Evolutionary conservation across 2,797 vertebrate genomes (phyloP), one percentile per base, ranked within the genome.

Genomic region (Myotis daubentonii): DNA sequence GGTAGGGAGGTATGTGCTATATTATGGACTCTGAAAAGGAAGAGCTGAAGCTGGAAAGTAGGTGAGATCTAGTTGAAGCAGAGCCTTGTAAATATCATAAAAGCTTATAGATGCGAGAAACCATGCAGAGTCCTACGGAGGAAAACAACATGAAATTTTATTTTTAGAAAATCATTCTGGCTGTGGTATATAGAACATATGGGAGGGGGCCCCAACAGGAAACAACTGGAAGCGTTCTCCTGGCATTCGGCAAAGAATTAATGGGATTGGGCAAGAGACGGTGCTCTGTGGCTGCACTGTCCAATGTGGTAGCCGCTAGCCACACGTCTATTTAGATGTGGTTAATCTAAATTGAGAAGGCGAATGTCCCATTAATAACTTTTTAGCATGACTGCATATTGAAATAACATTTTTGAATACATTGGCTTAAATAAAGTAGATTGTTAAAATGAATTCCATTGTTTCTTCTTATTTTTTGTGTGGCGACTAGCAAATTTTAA

Each of bases 61-160:
- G 75, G 36, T 53, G 68, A 80, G n/a, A 16, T 60, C 38, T 6
- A 91, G 36, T 53, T 88, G 79, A 62, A 57, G 30, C 16, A 87
- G 33, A 66, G 11, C 17, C 55, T 88, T 86, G n/a, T 49, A 82
- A 86, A 79, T 94, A 83, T 30, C 36, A 17, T n/a, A 85, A 78
- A 71, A 33, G 6, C 49, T 60, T 30, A 51, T 5, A 70, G 62
- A 78, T 82, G 33, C 33, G 30, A 86, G 65, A 91, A 94, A 75
- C 33, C 65, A 89, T 19, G 6, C 9, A 47, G 30, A 75, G 12
- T 87, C 91, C 53, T 72, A 33, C 22, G 36, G 76, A 78, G 23
- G 55, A 28, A 89, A 96, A 72, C 74, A 68, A 87, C 41, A 47
- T 66, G 60, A 94, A 41, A 75, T 93, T 94, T 94, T 82, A 36